phyloP scores from a whole-genome alignment of 2,888 invertebrate species.

The Cryptus armator region DNA sequence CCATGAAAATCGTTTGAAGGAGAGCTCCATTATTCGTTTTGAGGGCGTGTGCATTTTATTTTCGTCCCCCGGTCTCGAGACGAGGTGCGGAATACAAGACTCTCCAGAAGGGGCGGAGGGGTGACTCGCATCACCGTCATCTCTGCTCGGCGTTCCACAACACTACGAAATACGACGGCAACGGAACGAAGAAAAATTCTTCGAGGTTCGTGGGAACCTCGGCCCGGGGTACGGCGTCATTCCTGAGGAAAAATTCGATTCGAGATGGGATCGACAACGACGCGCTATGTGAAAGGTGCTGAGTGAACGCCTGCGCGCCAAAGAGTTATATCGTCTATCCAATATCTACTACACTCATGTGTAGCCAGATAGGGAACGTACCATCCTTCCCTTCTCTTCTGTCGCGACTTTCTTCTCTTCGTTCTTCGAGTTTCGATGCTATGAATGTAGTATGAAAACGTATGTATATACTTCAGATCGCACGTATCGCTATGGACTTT shows the following conservation, averaged over 20 bases:
- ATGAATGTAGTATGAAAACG: constrained; percentile 3
- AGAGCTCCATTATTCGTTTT: constrained; percentile 13
- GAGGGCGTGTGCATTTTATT: constrained; percentile 45
- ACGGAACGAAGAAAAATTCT: constrained; percentile 29
- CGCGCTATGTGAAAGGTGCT: constrained; percentile 4
- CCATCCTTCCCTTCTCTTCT: neutral
- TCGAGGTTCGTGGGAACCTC: constrained; percentile 32
- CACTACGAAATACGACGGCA: constrained; percentile 14
- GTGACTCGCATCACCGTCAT: constrained; percentile 41
- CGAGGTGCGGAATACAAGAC: constrained; percentile 22
- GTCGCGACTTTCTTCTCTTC: neutral
- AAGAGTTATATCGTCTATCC: constrained; percentile 43
- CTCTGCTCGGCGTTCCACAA: constrained; percentile 22
- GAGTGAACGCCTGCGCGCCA: constrained; percentile 21
- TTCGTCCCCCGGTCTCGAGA: constrained; percentile 11
- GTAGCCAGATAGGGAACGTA: neutral
- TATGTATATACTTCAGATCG: neutral
- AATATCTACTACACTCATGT: constrained; percentile 33
- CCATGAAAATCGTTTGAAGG: neutral
- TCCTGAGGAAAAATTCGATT: constrained; percentile 47
- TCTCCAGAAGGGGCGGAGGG: neutral
- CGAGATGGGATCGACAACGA: constrained; percentile 49
- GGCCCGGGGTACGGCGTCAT: constrained; percentile 11
- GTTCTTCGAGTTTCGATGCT: neutral
- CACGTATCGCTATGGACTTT: neutral